Evolutionary conservation across 2,888 invertebrate species (phyloP).

Genomic region (Lamellibrachia columna): DNA sequence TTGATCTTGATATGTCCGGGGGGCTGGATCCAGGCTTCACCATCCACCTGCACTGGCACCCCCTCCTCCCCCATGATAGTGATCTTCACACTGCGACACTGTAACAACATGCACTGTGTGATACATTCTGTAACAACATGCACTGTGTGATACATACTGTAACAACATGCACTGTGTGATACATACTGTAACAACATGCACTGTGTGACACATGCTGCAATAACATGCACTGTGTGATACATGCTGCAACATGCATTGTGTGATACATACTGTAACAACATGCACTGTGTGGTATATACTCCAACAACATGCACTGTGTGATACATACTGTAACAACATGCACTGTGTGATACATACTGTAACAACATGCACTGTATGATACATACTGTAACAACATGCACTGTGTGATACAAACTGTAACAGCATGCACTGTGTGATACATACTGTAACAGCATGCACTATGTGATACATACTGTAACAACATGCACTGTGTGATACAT

Average conservation of each 20-base stretch:
- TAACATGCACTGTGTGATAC: no score
- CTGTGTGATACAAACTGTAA: no score
- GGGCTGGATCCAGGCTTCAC: constrained; percentile 97
- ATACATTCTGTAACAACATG: background rate
- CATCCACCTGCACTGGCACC: constrained; percentile 95
- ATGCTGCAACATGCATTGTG: no score
- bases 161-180: background rate
- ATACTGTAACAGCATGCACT: background rate
- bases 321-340: no score
- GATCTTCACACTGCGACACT: constrained; percentile 92
- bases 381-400: no score
- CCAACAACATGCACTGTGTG: no score
- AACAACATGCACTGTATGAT: no score
- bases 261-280: no score
- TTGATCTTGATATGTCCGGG: constrained; percentile 95
- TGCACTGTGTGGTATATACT: no score
- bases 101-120: constrained; percentile 32
- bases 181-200: background rate
- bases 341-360: no score
- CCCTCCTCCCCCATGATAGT: constrained; percentile 89
- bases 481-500: background rate
- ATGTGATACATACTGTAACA: background rate
- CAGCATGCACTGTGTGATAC: no score
- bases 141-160: background rate
- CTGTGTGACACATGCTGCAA: no score